These are phyloP conservation scores for Ernsta delagoae DNA, from an alignment of 2,888 invertebrate genomes.

Conservation along the genomic window DNA sequence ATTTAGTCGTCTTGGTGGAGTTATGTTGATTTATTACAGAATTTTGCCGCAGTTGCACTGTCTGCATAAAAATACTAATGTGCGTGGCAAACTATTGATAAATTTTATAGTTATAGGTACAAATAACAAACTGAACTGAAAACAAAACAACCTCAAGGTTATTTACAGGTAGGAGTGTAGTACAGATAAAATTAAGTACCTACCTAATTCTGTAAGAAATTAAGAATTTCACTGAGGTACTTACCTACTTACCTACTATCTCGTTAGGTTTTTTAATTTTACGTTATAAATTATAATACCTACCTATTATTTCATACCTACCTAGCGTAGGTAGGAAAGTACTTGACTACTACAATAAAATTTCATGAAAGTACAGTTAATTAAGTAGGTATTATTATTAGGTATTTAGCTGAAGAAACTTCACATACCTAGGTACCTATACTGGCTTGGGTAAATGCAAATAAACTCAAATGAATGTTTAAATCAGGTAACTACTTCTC, in stretches of 20 bases:
- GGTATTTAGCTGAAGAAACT: no score
- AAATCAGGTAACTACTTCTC: background rate
- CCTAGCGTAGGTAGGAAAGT: no score
- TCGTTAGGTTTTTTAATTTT: no score
- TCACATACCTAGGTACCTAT: no score
- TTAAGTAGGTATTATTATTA: no score
- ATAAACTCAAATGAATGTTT: background rate
- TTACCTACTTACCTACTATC: no score
- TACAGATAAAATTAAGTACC: background rate
- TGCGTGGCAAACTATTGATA: conserved; percentile 30
- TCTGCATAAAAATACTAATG: conserved; percentile 10
- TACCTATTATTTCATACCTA: no score
- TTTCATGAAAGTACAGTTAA: no score
- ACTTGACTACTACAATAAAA: no score
- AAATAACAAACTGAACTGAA: conserved; percentile 5
- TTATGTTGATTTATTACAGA: background rate
- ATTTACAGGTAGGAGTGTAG: no score
- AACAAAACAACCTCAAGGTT: conserved; percentile 24
- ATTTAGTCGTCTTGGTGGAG: background rate
- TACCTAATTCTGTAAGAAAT: background rate
- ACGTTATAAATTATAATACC: no score
- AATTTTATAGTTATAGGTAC: background rate
- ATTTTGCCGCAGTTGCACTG: background rate
- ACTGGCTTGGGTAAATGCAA: background rate
- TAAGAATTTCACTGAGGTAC: no score